phyloP scores from a whole-genome alignment of 92 coral and sea anemone species.

The Porites rus region DNA sequence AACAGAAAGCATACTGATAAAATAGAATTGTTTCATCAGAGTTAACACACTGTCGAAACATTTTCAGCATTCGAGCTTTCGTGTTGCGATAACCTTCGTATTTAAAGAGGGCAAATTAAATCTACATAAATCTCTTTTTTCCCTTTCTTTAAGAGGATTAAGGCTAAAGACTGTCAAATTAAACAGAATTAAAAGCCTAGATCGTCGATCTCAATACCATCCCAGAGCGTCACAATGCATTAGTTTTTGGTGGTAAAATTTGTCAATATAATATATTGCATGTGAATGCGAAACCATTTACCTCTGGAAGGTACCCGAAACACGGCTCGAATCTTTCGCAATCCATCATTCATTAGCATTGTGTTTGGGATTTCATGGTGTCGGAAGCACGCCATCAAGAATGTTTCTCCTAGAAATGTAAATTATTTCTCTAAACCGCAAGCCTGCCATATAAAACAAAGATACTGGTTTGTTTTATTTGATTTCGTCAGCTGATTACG shows the following conservation, averaged over 20 bases:
- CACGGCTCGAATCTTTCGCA: background rate
- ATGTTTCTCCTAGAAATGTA: slow-evolving; percentile 17
- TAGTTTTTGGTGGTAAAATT: slow-evolving; percentile 5
- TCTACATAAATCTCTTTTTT: slow-evolving; percentile 20
- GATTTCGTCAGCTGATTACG: slow-evolving; percentile 38
- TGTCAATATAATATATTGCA: background rate
- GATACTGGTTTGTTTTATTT: slow-evolving; percentile 45
- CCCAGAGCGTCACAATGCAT: background rate
- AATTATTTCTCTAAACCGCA: slow-evolving; percentile 33
- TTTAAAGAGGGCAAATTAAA: slow-evolving; percentile 9
- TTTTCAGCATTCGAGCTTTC: too few species aligned
- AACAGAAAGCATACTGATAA: too few species aligned
- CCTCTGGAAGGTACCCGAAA: background rate
- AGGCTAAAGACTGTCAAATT: background rate
- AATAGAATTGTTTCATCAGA: background rate
- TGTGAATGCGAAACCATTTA: background rate
- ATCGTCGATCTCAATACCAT: background rate
- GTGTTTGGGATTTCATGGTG: slow-evolving; percentile 28
- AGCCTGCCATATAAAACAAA: slow-evolving; percentile 7
- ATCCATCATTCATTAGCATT: background rate
- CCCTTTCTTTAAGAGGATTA: slow-evolving; percentile 30
- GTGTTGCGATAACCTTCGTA: too few species aligned
- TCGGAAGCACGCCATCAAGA: slow-evolving; percentile 7
- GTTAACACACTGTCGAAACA: too few species aligned
- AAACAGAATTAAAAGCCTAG: slow-evolving; percentile 21